Percentiles rank a stretch among this genome's conserved stretches.
These are phyloP conservation scores for Dasyurus viverrinus DNA, from an alignment of 2,113 vertebrate genomes.

Conservation along the genomic window DNA sequence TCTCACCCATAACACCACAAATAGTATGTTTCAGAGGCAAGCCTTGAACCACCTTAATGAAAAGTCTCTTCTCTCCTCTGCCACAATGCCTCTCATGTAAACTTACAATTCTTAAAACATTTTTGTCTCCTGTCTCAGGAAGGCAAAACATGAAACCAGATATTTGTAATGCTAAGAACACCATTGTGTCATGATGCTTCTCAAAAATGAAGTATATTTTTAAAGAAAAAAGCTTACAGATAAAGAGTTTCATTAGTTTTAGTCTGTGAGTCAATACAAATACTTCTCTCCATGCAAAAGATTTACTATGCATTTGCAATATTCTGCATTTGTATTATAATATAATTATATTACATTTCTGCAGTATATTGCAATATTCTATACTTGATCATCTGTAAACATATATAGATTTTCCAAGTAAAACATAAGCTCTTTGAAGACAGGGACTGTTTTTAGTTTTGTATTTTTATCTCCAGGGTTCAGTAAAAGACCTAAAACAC, in stretches of 20 bases:
- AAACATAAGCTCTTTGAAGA: neutral
- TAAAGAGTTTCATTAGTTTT: neutral
- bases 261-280: neutral
- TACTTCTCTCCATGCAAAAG: neutral
- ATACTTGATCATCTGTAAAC: neutral
- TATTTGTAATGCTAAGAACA: neutral
- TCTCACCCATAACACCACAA: neutral
- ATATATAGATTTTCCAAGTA: neutral
- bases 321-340: neutral
- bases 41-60: neutral
- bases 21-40: neutral
- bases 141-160: neutral
- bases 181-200: neutral
- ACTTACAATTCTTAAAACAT: neutral
- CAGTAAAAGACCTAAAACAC: neutral
- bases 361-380: neutral
- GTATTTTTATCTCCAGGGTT: neutral
- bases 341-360: neutral
- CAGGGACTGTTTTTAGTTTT: neutral
- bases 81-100: neutral
- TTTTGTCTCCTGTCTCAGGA: neutral
- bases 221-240: neutral
- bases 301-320: neutral
- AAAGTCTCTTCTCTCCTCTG: neutral
- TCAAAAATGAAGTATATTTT: neutral